A percentile compares a stretch with the other conserved stretches of the same genome.
Conservation (phyloP, 2,888 invertebrate genomes). For the Timema cristinae region DNA sequence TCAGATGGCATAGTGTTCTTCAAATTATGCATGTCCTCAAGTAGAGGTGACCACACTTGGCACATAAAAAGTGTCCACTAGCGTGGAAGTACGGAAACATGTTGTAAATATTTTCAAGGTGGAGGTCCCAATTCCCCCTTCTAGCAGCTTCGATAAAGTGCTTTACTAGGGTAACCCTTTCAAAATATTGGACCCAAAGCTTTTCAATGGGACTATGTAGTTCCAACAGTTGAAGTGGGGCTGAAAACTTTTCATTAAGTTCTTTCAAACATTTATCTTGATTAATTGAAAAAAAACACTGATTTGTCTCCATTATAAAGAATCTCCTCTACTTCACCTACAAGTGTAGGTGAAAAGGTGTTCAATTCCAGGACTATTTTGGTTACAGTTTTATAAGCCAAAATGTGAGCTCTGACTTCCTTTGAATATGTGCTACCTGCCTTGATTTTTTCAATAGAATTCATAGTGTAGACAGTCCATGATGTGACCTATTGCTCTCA, state of each 20-base stretch:
- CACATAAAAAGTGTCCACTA: slow-evolving; percentile 32
- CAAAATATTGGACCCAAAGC: slow-evolving; percentile 28
- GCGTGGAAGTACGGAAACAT: slow-evolving; percentile 28
- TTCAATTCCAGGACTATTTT: background rate
- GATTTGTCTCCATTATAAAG: slow-evolving; percentile 5
- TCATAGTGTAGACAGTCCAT: too few species aligned
- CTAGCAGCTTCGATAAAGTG: slow-evolving; percentile 22
- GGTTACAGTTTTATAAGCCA: background rate
- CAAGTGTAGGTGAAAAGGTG: background rate
- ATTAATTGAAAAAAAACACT: slow-evolving; percentile 9
- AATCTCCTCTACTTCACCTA: background rate
- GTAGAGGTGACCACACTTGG: slow-evolving; percentile 30
- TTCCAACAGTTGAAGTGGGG: background rate
- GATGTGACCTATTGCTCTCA: too few species aligned
- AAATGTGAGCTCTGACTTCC: background rate
- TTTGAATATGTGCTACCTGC: background rate
- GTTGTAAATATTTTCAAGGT: slow-evolving; percentile 23
- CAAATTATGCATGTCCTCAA: slow-evolving; percentile 29
- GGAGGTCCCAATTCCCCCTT: slow-evolving; percentile 25
- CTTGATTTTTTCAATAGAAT: slow-evolving; percentile 1
- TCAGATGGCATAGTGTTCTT: slow-evolving; percentile 15
- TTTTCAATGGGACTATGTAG: slow-evolving; percentile 21
- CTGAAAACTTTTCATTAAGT: slow-evolving; percentile 12
- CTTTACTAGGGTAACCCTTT: slow-evolving; percentile 22
- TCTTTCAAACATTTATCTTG: background rate